phyloP scores from a whole-genome alignment of 1,140 invertebrate species.

The Ephestia elutella region DNA sequence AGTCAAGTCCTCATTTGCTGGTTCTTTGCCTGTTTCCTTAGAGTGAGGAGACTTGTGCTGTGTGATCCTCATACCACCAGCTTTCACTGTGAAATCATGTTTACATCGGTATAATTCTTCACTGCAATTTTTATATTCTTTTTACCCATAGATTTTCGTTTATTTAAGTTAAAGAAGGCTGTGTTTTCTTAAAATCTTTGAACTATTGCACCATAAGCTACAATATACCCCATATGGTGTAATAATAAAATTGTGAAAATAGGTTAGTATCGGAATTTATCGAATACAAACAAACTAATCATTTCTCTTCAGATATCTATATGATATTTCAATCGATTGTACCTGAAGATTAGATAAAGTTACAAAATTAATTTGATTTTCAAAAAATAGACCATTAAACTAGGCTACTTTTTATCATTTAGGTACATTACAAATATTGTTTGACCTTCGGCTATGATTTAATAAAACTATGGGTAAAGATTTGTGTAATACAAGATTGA shows the following conservation, averaged over 20 bases:
- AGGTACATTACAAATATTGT: not conserved
- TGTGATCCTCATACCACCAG: conserved; percentile 92
- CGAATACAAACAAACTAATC: too few species aligned
- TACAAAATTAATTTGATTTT: not conserved
- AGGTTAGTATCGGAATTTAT: too few species aligned
- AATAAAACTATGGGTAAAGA: too few species aligned
- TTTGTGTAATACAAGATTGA: not conserved
- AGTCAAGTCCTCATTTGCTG: conserved; percentile 60
- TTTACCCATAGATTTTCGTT: too few species aligned
- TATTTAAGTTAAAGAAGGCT: too few species aligned
- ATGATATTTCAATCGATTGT: too few species aligned
- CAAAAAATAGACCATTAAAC: not conserved
- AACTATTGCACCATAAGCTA: too few species aligned
- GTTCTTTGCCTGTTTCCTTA: conserved; percentile 75
- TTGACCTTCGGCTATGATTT: not conserved
- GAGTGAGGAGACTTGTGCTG: conserved; percentile 86
- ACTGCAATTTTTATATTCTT: too few species aligned
- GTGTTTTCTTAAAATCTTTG: too few species aligned
- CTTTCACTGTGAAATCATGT: conserved; percentile 82
- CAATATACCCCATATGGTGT: too few species aligned
- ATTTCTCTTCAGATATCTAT: too few species aligned
- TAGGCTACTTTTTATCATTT: not conserved
- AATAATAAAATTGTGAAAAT: too few species aligned
- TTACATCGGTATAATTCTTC: not conserved
- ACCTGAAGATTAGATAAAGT: not conserved